Percentiles rank a stretch among this genome's conserved stretches.
Evolutionary conservation across 1,140 invertebrate genomes (phyloP).

Genomic region (Drosophila rhopaloa): DNA sequence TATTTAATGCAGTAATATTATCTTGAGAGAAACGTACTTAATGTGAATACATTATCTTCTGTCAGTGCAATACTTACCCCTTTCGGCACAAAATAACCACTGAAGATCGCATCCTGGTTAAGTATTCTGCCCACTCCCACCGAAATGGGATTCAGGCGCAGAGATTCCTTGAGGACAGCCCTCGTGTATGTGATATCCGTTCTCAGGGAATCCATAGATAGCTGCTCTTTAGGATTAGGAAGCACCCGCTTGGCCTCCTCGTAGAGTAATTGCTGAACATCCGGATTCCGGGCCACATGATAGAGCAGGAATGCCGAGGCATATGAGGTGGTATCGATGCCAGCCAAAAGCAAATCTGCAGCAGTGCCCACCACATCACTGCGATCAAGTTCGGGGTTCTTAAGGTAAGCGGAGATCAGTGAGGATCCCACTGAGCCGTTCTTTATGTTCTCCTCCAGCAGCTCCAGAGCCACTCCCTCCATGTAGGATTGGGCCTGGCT

Average conservation of each 20-base stretch:
- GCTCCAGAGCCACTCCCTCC: conserved; percentile 89
- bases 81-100: conserved; percentile 93
- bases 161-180: conserved; percentile 93
- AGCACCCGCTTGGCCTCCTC: conserved; percentile 88
- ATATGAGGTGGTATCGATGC: conserved; percentile 95
- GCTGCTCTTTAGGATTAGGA: conserved; percentile 83
- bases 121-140: conserved; percentile 92
- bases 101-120: conserved; percentile 90
- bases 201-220: conserved; percentile 87
- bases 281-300: conserved; percentile 90
- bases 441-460: conserved; percentile 87
- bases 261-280: conserved; percentile 90
- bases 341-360: conserved; percentile 93
- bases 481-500: conserved; percentile 89
- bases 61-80: conserved; percentile 87
- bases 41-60: not conserved
- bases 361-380: conserved; percentile 93
- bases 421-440: conserved; percentile 69
- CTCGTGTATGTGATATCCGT: conserved; percentile 89
- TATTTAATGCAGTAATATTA: not conserved
- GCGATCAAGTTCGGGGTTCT: conserved; percentile 88
- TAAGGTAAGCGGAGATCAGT: conserved; percentile 89
- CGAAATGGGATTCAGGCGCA: conserved; percentile 93
- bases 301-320: conserved; percentile 92
- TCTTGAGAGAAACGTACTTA: too few species aligned